phyloP scores from a whole-genome alignment of 2,888 invertebrate species.

The Tachina fera region DNA sequence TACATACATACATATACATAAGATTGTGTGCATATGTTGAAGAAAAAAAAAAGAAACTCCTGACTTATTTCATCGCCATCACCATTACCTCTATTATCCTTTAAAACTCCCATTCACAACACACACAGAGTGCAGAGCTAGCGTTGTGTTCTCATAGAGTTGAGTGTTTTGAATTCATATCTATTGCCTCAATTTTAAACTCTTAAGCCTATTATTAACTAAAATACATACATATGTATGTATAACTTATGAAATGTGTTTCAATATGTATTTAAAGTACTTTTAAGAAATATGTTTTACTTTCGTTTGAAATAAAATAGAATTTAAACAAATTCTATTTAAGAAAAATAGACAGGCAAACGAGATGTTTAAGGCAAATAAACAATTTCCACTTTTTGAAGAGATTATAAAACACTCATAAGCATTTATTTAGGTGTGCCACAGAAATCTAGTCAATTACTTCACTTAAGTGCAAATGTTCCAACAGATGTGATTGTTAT shows the following conservation, averaged over 20 bases:
- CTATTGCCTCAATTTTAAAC: slow-evolving; percentile 20
- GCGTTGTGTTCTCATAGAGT: not conserved
- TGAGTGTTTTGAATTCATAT: slow-evolving; percentile 20
- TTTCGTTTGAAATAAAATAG: not conserved
- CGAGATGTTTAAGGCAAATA: not conserved
- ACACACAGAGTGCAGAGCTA: not conserved
- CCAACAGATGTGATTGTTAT: too few species aligned
- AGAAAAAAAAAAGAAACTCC: not conserved
- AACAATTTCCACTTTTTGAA: too few species aligned
- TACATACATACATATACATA: too few species aligned
- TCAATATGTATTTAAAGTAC: not conserved
- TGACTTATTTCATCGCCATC: not conserved
- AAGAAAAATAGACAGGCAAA: slow-evolving; percentile 12
- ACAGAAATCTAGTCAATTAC: too few species aligned
- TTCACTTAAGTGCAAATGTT: too few species aligned
- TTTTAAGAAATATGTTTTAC: not conserved
- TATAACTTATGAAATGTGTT: slow-evolving; percentile 35
- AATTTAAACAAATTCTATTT: not conserved
- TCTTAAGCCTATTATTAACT: slow-evolving; percentile 51
- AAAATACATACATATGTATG: too few species aligned
- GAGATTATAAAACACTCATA: too few species aligned
- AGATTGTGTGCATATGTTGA: not conserved
- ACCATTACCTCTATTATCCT: not conserved
- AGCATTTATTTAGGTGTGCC: too few species aligned
- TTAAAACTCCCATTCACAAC: not conserved